These are phyloP conservation scores for Climacteris rufus DNA, from an alignment of 2,113 vertebrate species.

Conservation along the genomic window DNA sequence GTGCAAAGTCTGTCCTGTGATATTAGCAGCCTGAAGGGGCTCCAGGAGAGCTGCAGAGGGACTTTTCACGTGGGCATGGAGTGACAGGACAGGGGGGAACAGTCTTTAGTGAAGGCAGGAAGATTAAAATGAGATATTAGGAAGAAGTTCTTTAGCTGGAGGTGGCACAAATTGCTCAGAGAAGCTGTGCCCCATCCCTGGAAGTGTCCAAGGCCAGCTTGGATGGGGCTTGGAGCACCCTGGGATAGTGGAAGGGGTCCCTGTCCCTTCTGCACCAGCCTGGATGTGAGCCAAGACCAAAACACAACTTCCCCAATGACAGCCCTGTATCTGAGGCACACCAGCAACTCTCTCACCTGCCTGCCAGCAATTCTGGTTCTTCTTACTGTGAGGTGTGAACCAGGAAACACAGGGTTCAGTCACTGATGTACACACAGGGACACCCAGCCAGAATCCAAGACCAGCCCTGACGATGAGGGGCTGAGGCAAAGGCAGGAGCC, in stretches of 20 bases:
- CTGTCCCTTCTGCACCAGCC: neutral
- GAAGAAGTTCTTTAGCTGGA: neutral
- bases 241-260: no score
- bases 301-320: neutral
- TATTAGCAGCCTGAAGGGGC: neutral
- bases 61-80: neutral
- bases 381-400: neutral
- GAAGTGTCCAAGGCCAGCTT: no score
- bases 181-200: no score
- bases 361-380: neutral
- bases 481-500: neutral
- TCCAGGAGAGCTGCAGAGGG: neutral
- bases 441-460: no score
- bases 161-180: no score
- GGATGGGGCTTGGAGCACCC: no score
- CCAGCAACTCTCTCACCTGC: neutral
- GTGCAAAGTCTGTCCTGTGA: neutral
- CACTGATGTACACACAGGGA: neutral
- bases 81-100: neutral
- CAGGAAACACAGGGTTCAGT: neutral
- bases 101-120: neutral
- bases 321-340: neutral
- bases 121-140: neutral
- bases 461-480: neutral
- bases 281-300: neutral